Evolutionary conservation across 2,888 invertebrate species (phyloP).

Genomic region (Terebella lapidaria): DNA sequence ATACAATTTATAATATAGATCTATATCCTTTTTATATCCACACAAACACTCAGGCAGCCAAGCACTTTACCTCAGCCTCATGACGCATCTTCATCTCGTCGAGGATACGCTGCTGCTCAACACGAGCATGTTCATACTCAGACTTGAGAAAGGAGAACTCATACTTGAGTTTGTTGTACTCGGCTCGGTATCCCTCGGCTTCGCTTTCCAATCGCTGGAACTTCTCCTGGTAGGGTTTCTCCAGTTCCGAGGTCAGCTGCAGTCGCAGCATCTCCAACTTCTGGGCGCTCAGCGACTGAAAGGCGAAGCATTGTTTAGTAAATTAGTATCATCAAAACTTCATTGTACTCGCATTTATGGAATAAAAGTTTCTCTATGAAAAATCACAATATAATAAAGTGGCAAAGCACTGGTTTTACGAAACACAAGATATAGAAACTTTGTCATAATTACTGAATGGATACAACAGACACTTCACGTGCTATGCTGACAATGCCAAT

Average conservation of each 20-base stretch:
- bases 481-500: too few relatives aligned
- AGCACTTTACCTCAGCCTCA: constrained; percentile 50
- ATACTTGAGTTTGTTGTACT: constrained; percentile 45
- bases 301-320: too few relatives aligned
- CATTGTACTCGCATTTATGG: too few relatives aligned
- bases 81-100: constrained; percentile 46
- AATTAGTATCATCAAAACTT: too few relatives aligned
- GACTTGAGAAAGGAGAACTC: constrained; percentile 50
- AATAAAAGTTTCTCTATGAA: not conserved
- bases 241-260: constrained; percentile 43
- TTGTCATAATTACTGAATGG: too few relatives aligned
- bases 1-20: too few relatives aligned
- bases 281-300: constrained; percentile 25
- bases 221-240: constrained; percentile 39
- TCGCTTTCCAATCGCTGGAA: constrained; percentile 40
- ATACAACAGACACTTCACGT: too few relatives aligned
- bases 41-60: too few relatives aligned
- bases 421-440: too few relatives aligned
- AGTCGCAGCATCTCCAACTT: constrained; percentile 41
- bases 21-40: too few relatives aligned
- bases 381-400: not conserved
- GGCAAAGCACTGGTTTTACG: not conserved
- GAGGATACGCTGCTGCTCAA: constrained; percentile 37
- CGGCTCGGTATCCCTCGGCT: constrained; percentile 36
- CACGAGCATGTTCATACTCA: constrained; percentile 49